Evolutionary conservation across 1,140 invertebrate species (phyloP), one percentile per base, ranked within the genome.

Genomic region (Littorina saxatilis): DNA sequence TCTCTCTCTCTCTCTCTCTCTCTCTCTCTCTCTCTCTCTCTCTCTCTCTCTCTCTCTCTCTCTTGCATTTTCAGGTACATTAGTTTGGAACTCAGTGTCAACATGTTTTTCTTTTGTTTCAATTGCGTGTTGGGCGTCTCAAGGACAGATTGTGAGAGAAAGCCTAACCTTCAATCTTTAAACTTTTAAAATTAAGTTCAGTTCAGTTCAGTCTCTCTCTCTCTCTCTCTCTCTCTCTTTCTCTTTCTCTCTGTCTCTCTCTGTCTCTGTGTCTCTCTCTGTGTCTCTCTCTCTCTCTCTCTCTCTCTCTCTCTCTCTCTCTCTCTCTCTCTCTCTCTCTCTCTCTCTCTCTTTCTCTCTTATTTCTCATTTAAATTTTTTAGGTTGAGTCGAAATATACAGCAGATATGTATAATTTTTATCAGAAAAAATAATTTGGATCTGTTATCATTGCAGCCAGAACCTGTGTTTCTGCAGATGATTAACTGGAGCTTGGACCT

Each of bases 261-360:
- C 7, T 5, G 27, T 63, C 61, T 32, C 1, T 63, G 27, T 4
- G 27, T 17, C 61, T 32, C 61, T 32, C 61, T 32, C 61, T 20
- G 27, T 32, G 27, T 20, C 61, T 32, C n/a, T 63, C 61, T 32
- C 61, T 63, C 61, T 17, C 61, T 63, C 61, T 63, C 61, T 63
- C 61, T 63, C 27, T 63, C 61, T 63, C 61, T 63, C 61, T 32
- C 61, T 63, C 61, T 63, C 61, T 63, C 61, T 35, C 55, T 61
- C 55, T 61, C 55, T 61, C 55, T 61, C 55, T 61, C 55, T 61
- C 55, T 61, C 55, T 61, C 4, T 61, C 55, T 61, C 55, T 61
- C 55, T 61, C 55, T 4, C 55, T 61, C 55, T 4, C 55, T 61
- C 55, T 61, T 27, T 61, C 55, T 61, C 52, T 58, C 52, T n/a